A percentile compares a stretch with the other conserved stretches of the same genome.
These are phyloP conservation scores for Rhynchotus rufescens DNA, from an alignment of 2,797 vertebrate species.

Conservation along the genomic window DNA sequence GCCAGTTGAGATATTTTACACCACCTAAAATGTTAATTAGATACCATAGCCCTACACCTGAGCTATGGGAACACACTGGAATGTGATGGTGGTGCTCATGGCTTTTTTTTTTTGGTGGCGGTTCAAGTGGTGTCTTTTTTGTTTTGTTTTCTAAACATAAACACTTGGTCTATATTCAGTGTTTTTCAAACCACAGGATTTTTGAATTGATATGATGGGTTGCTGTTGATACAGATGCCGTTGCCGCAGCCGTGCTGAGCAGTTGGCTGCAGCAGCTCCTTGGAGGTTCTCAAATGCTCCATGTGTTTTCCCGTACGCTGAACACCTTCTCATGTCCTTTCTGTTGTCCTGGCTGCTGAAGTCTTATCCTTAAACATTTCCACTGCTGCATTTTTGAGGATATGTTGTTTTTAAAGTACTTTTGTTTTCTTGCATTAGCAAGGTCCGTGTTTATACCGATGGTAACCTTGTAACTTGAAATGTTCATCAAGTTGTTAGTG, in stretches of 20 bases:
- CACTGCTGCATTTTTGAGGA: neutral
- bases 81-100: neutral
- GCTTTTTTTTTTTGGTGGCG: neutral
- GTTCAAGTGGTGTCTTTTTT: neutral
- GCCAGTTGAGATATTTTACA: neutral
- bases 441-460: neutral
- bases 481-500: neutral
- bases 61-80: neutral
- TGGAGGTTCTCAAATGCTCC: neutral
- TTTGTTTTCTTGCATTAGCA: neutral
- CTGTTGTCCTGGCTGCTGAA: neutral
- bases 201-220: neutral
- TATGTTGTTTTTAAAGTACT: neutral
- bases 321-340: neutral
- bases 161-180: neutral
- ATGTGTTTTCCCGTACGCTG: fast-evolving
- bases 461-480: neutral
- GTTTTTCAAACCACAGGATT: neutral
- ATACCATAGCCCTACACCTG: neutral
- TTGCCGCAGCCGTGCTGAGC: neutral
- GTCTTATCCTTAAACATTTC: neutral
- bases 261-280: neutral
- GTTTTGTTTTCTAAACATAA: neutral
- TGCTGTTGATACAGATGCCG: no score
- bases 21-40: neutral